Base-by-base conservation (phyloP, 92 coral and sea anemone species). In the Porites divaricata region DNA sequence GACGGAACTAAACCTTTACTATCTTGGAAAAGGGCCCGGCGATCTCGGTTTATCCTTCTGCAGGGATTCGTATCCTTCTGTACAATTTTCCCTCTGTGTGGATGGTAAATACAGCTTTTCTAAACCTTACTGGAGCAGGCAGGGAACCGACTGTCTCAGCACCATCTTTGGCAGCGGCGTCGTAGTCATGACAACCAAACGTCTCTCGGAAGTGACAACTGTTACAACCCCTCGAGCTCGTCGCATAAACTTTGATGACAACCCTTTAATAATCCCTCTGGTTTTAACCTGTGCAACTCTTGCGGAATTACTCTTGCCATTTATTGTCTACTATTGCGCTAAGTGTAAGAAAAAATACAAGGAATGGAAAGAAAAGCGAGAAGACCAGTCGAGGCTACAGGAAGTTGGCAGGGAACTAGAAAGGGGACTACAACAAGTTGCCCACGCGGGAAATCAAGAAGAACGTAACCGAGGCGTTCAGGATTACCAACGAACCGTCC, bases 41-140 rank as follows among this genome's bases (percentile, higher is more conserved):
- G 70, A 83, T 11, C 64, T 84, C 21, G 88, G 91, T n/a, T n/a
- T n/a, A n/a, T n/a, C n/a, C n/a, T n/a, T n/a, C n/a, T n/a, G n/a
- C n/a, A n/a, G n/a, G n/a, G 10, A 77, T 91, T 70, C 78, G 4
- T 83, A 79, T 72, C 93, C 93, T 1, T 84, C 82, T 1, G 68
- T 73, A 49, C 67, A 87, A 58, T 90, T 59, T 77, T 87, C 77
- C 3, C 57, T 90, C 57, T 93, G 96, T 54, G 65, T 66, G 67
- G 94, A 84, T 35, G n/a, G n/a, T n/a, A n/a, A n/a, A n/a, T n/a
- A n/a, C n/a, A 50, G 69, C 26, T 62, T 14, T 41, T 50, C 41
- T 63, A 23, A 17, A 20, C 70, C 75, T 2, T 64, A 72, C 20
- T 84, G 88, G 90, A 17, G 70, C 6, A 25, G 90, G 9, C 65